Base-by-base conservation (phyloP, 92 coral and sea anemone species). In the Virgularia gustaviana region DNA sequence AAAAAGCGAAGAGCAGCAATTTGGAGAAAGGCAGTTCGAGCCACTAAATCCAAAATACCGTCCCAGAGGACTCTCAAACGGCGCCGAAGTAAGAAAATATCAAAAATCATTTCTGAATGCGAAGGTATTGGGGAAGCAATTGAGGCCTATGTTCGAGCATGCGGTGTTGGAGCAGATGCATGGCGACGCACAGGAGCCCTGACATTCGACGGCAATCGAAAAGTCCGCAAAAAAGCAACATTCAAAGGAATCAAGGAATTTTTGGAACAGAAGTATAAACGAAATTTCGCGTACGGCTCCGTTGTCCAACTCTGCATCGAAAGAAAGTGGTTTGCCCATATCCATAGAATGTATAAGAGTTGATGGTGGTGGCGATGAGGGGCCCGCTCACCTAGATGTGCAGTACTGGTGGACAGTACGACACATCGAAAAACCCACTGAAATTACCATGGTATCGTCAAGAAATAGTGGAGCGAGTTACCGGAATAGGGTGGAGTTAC, bases 291-390 rank as follows among this genome's bases (percentile, higher is more conserved):
- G 4, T 87, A 79, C 64, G 87, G 85, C 24, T 19, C 70, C 8
- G 91, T 87, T 19, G 91, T 79, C 5, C 91, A 87, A 52, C 76
- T 87, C n/a, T 87, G 91, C 32, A 56, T 71, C 23, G 83, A 87
- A 4, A 60, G 83, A 38, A 87, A 83, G n/a, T n/a, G n/a, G n/a
- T n/a, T n/a, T n/a, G n/a, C 44, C 55, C 25, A 53, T 24, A 38
- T 80, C 15, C 79, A 80, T n/a, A n/a, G n/a, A n/a, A 49, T 80
- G 8, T 56, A 45, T 73, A 1, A 9, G 44, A 13, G 85, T 60
- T n/a, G 80, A 73, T 64, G 75, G 66, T 6, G 76, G 67, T 27
- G 45, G 49, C 34, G 85, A 73, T 20, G 80, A 80, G 36, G 85
- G 76, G 10, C 85, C 80, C 0, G 63, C 85, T 0, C 68, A 80